phyloP scores from a whole-genome alignment of 2,888 invertebrate genomes.

The Timandra comae region DNA sequence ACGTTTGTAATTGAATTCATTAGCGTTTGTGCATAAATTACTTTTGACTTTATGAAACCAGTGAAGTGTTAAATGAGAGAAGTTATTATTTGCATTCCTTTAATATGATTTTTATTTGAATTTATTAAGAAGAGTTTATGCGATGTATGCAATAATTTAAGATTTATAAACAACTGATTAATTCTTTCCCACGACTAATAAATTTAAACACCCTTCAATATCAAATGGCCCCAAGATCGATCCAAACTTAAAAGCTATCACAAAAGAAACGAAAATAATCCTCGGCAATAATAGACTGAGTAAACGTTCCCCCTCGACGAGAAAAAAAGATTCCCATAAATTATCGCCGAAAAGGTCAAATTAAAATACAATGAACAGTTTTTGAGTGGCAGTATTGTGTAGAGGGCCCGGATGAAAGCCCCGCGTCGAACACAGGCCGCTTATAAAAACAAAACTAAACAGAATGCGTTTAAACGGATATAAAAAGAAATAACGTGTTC shows the following conservation, averaged over 20 bases:
- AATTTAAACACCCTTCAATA: conserved; percentile 27
- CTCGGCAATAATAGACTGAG: conserved; percentile 66
- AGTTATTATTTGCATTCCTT: conserved; percentile 3
- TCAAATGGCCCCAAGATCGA: conserved; percentile 32
- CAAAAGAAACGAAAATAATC: conserved; percentile 63
- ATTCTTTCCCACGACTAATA: conserved; percentile 31
- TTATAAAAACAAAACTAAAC: conserved; percentile 75
- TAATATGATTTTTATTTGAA: no score
- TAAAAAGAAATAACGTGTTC: conserved; percentile 73
- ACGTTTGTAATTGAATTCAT: conserved; percentile 14
- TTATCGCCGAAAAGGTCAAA: conserved; percentile 77
- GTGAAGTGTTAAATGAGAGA: no score
- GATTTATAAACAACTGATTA: conserved; percentile 6
- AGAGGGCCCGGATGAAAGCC: conserved; percentile 69
- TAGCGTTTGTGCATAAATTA: conserved; percentile 3
- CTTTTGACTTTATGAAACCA: neutral
- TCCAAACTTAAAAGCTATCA: conserved; percentile 48
- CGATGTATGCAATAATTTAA: no score
- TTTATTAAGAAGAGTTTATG: no score
- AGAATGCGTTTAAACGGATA: conserved; percentile 74
- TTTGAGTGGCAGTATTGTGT: conserved; percentile 76
- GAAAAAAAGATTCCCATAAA: conserved; percentile 71
- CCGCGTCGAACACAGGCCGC: conserved; percentile 56
- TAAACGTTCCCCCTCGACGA: conserved; percentile 59
- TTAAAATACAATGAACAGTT: conserved; percentile 77